Base-by-base conservation (phyloP, 2,888 invertebrate species). In the Dinocampus coccinellae region DNA sequence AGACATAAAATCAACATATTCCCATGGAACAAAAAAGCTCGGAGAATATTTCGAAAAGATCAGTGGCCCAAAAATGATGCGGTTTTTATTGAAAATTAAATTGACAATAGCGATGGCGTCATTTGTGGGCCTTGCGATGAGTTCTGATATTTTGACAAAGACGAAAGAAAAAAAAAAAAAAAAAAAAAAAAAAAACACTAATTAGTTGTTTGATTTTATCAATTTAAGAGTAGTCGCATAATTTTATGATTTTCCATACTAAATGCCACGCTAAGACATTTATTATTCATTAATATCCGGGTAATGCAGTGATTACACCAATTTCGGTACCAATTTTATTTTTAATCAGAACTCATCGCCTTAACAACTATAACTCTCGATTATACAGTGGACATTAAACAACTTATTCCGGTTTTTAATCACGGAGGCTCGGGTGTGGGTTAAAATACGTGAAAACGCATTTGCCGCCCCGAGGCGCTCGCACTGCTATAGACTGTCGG, bases 401-500 rank as follows among this genome's bases (percentile, higher is more conserved):
- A 87, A 87, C 87, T 87, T 87, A 87, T 87, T 87, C 87, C 87
- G 87, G 87, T 87, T 87, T 87, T 85, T 86, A 87, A 87, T 86
- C 83, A 87, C 86, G 86, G 87, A 87, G 87, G 86, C 87, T 85
- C 87, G 85, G 84, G 77, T 81, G 75, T 16, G 78, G 78, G 78
- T 80, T 82, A 81, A 71, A 58, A 76, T 81, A 84, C 85, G 85
- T 84, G 85, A 85, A 83, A 76, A 86, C 86, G 83, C 86, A 78
- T 73, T 76, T 70, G 81, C 80, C 80, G 84, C 7, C 47, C 85
- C 85, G 86, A 87, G 85, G 85, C 85, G 85, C 87, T 87, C 87
- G 87, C 87, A 85, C 87, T 87, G 87, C 86, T 85, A 79, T 79
- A 87, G 87, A 87, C 87, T 87, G 87, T 87, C 86, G 87, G 87